Base-by-base conservation (phyloP, 2,888 invertebrate genomes). In the Amphimallon solstitiale region DNA sequence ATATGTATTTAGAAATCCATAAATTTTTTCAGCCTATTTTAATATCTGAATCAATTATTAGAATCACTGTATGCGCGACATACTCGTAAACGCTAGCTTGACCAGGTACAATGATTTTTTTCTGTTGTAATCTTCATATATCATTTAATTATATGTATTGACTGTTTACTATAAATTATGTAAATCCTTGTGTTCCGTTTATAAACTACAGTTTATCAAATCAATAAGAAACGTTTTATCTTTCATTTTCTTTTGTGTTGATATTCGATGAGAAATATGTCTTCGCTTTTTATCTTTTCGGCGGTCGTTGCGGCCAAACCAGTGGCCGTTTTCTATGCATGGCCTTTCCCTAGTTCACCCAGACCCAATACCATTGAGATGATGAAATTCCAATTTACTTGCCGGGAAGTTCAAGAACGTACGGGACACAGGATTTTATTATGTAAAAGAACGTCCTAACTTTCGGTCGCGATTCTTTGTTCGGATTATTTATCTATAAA, bases 311-410 rank as follows among this genome's bases (percentile, higher is more conserved):
- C 37, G 37, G 38, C 17, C 38, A 19, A 54, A 17, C 52, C 14
- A 40, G 23, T 63, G 71, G 72, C 71, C 73, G 70, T 71, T 73
- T 65, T 68, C 70, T 71, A 75, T 73, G 73, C 74, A 75, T 73
- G 65, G 71, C 54, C 64, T 71, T 40, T 40, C 21, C 23, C 68
- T 66, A 70, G 68, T 70, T 70, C 67, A 67, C 64, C 65, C 37
- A 48, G 40, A 66, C 14, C 71, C 73, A 68, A 70, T 73, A 72
- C 72, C 73, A 71, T 73, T 23, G 49, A 72, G 71, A 56, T 56
- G 69, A 72, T 70, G 68, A 73, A 73, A 75, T 72, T 74, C 72
- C 73, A 74, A 74, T 74, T 74, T 73, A 72, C 67, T 71, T 67
- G 56, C 64, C 43, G 68, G 68, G 37, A 54, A 59, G 56, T 60